Evolutionary conservation across 2,797 vertebrate genomes (phyloP), one percentile per base, ranked within the genome.

Genomic region (Enteromius trimaculatus): DNA sequence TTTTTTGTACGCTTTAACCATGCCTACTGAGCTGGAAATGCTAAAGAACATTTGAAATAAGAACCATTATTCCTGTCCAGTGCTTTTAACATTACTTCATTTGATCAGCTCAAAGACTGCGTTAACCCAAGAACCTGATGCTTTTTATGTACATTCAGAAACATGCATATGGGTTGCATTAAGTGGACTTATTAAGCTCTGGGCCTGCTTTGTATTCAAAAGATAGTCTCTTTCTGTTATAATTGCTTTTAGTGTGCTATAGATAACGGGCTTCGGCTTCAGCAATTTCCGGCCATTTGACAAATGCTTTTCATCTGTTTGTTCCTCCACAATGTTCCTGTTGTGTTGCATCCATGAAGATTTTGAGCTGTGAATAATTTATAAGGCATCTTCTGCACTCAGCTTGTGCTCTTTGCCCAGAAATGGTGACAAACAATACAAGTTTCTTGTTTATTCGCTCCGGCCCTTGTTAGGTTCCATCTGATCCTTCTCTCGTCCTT

Each of bases 311-410:
- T 79, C 70, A 83, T 86, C 71, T 53, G 76, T 87, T 84, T 82
- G 74, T 85, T 62, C 58, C 69, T 44, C 68, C 72, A 79, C 86
- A 65, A 84, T 76, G 71, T 81, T 88, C 79, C 49, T 72, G 82
- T 86, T 64, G 64, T 83, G 82, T 87, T 70, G 81, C 68, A 58
- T 71, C 85, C 85, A 39, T 81, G 75, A 79, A 66, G 80, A 83
- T 86, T 58, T 78, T 72, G 44, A 71, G 23, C 16, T 23, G 29
- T 92, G 86, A 93, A 92, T 92, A 86, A 92, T 92, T 90, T 87
- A 92, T 88, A 77, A 84, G 6, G 64, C 42, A 78, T 78, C 26
- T 66, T 65, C 66, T 81, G 10, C 64, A n/a, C 64, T 69, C 34
- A 68, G 64, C 53, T 82, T 23, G 26, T 68, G 42, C 13, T 53